Evolutionary conservation across 2,888 invertebrate species (phyloP).

Genomic region (Phyllotreta striolata): DNA sequence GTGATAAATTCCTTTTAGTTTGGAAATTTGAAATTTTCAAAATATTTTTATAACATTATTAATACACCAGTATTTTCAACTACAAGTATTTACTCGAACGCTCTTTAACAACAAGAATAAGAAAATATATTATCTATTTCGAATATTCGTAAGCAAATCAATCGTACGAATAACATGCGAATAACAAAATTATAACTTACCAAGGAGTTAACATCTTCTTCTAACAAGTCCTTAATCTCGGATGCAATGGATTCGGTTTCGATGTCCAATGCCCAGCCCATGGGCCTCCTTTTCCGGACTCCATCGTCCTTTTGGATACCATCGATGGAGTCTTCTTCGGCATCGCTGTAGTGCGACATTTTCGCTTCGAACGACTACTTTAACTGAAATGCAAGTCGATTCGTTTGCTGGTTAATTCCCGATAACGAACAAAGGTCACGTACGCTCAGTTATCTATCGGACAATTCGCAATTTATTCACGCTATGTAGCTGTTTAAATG

Average conservation of each 20-base stretch:
- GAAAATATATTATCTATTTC: too few species aligned
- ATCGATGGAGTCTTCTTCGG: slow-evolving; percentile 58
- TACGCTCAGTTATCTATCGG: slow-evolving; percentile 1
- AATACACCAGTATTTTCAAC: too few species aligned
- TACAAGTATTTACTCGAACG: too few species aligned
- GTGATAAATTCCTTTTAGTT: too few species aligned
- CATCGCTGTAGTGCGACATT: slow-evolving; percentile 62
- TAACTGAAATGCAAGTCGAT: slow-evolving; percentile 17
- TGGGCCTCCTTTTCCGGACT: slow-evolving; percentile 56
- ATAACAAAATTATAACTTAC: too few species aligned
- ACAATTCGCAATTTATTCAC: slow-evolving; percentile 5
- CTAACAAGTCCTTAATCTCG: slow-evolving; percentile 62
- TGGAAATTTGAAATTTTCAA: too few species aligned
- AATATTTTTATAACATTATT: too few species aligned
- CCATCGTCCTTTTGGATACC: slow-evolving; percentile 53
- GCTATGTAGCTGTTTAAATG: neutral
- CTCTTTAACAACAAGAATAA: too few species aligned
- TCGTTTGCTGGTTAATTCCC: neutral
- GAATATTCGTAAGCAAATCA: too few species aligned
- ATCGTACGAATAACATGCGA: too few species aligned
- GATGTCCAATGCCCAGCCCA: slow-evolving; percentile 61
- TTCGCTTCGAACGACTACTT: slow-evolving; percentile 12
- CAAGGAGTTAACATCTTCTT: slow-evolving; percentile 61
- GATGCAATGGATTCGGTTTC: slow-evolving; percentile 60
- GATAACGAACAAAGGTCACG: slow-evolving; percentile 7